Base-by-base conservation (phyloP, 2,113 vertebrate genomes). In the Panthera leo region DNA sequence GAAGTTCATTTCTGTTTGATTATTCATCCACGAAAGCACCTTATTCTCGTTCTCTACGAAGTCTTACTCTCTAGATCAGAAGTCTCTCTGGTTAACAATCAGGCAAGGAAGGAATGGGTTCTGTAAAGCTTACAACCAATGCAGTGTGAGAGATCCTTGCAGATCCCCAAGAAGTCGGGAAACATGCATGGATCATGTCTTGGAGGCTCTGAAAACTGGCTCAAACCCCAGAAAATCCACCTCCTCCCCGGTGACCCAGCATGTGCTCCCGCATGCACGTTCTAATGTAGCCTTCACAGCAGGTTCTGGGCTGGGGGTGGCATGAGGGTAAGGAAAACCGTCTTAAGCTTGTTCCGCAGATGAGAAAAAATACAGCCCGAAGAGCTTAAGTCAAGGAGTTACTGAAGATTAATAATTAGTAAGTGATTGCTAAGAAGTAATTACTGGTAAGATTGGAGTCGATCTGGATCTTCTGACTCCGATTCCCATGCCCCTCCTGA, bases 211-310 rank as follows among this genome's bases (percentile, higher is more conserved):
- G 67, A 83, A 91, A 87, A 65, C 27, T 9, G 75, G 25, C 36
- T 39, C 18, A 76, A 67, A 83, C 82, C 42, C n/a, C 85, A 83
- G 39, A 34, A 94, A 94, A 82, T 23, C 70, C 18, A 15, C 0
- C 3, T 85, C 19, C 15, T 80, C 16, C 36, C 12, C 36, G 67
- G 29, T 9, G 29, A 79, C 13, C 15, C 48, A 58, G 45, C 25
- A 61, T 14, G 10, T 9, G 7, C 3, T 55, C 5, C 25, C 5
- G 23, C 29, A 48, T 0, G 19, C 1, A 8, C 13, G 2, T 21
- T 55, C 80, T 63, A n/a, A 29, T 1, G 29, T 0, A 51, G 27
- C 14, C 31, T 36, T 61, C 15, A 31, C 2, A 5, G 23, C 31
- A 75, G 73, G 13, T 5, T 29, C 2, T 3, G 36, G 16, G 10